Evolutionary conservation across 2,797 vertebrate species (phyloP), one percentile per base, ranked within the genome.

Genomic region (Phataginus tetradactyla): DNA sequence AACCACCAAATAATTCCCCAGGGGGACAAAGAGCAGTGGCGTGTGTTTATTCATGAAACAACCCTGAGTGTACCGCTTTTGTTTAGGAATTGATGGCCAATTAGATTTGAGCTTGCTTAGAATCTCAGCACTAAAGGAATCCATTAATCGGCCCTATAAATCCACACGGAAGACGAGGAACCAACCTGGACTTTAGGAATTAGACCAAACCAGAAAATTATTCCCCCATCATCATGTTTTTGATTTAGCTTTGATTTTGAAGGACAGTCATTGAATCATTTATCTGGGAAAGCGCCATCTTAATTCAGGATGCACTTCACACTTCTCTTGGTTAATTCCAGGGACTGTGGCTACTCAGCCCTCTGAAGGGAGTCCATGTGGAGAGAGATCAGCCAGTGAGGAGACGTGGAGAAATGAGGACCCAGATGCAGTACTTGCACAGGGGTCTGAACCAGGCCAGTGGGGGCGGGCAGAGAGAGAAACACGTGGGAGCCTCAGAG

Each of bases 21-120:
- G 93, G 96, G 96, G 97, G 93, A 96, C 97, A 97, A 97, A 96
- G 97, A 98, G 96, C 84, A 97, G 51, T 72, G 94, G 97, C 95
- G 97, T 69, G 80, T 97, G 95, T 96, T 97, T 96, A 97, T 90
- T 98, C 97, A 95, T 81, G 96, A 97, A 98, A 98, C 97, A 94
- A 96, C 91, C 92, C 94, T 85, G 95, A 83, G 59, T 74, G 75
- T 74, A 91, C 63, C 68, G 97, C 90, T 98, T 98, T 90, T 90
- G 95, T 66, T 97, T 18, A 20, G 90, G 87, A 96, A 98, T 79
- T 96, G 95, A 98, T 98, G 93, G 96, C 92, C 95, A 96, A 71
- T 96, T 94, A 96, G 91, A 96, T 96, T 87, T 55, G 39, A 94
- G 49, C 85, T 75, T 64, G 86, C n/a, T 81, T 86, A 91, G 95